Evolutionary conservation across 2,113 vertebrate species (phyloP), one percentile per base, ranked within the genome.

Genomic region (Rhabdomys dilectus): DNA sequence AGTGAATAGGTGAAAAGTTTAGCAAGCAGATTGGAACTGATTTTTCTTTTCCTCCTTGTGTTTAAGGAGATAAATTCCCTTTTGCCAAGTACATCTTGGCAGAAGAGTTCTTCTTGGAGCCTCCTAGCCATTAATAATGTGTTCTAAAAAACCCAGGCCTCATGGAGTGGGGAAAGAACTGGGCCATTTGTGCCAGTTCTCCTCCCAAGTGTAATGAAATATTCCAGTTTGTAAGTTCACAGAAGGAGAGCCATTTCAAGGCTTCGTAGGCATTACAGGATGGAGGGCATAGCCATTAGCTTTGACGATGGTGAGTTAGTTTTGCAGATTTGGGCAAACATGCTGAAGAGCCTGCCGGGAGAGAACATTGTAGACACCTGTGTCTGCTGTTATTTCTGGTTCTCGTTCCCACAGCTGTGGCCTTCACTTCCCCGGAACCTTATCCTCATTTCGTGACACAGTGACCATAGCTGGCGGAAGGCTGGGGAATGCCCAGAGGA

Each of bases 1-100:
- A 91, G 92, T 0, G 24, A 92, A 82, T 87, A 89, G 48, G 68
- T 75, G 93, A 89, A 93, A 96, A 64, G 86, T 97, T 97, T 62
- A 92, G 86, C 86, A 62, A 86, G 91, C 81, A 42, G 64, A 88
- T 85, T 90, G 81, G 89, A 94, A 88, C 81, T 72, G 68, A 92
- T 82, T 95, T 97, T 82, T 80, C 78, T 95, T 97, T 82, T 80
- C 75, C 94, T 93, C 89, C 70, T 62, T 66, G 13, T 48, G 48
- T 91, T 95, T 96, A 64, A 89, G 75, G 76, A 97, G 93, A 97
- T 89, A 62, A 89, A 92, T 95, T 94, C 80, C 36, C 56, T 96
- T 60, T 95, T 95, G 95, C 97, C 95, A 96, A 87, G 77, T 62
- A 95, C 93, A 96, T 96, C 92, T 97, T 97, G 97, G 98, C 98